Evolutionary conservation across 2,888 invertebrate genomes (phyloP), one percentile per base, ranked within the genome.

Genomic region (Nemotelus nigrinus): DNA sequence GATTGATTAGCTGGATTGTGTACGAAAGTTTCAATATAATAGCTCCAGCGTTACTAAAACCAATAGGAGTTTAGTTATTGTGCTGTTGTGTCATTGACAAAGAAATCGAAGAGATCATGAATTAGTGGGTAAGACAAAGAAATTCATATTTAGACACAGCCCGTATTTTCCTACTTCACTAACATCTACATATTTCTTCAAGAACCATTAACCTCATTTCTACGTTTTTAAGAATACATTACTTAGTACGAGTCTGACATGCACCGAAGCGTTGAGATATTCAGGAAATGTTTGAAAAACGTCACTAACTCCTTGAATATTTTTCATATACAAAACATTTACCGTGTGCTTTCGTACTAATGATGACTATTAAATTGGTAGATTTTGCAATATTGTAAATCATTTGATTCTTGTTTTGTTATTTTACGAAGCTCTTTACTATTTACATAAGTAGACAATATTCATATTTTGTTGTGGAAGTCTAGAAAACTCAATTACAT

Each of bases 131-230:
- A 70, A 63, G 43, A 39, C 5, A 63, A 55, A 55, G 70, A 53
- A 55, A 43, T 70, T 7, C 43, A 39, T 43, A 70, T 70, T 70
- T 53, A 70, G 70, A 70, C 70, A 70, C 70, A 70, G 70, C 70
- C 70, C 53, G 55, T 47, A 55, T 70, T 50, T 70, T 70, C 55
- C 50, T 70, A 70, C 53, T 70, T 70, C 55, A 50, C 43, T 70
- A 70, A 70, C 70, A 70, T 70, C 70, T 70, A 70, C 70, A 53
- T 41, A 53, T 53, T 43, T 41, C 63, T 63, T 3, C 63, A 43
- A 63, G 63, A 63, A 43, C 43, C 10, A 3, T 63, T 10, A n/a
- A 57, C 10, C 25, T 57, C 25, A 57, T 25, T 25, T 25, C 25
- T 25, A 25, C 25, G 25, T 25, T 25, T 25, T 25, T 25, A 25